phyloP scores from a whole-genome alignment of 2,797 vertebrate genomes.

The Remorina albescens region DNA sequence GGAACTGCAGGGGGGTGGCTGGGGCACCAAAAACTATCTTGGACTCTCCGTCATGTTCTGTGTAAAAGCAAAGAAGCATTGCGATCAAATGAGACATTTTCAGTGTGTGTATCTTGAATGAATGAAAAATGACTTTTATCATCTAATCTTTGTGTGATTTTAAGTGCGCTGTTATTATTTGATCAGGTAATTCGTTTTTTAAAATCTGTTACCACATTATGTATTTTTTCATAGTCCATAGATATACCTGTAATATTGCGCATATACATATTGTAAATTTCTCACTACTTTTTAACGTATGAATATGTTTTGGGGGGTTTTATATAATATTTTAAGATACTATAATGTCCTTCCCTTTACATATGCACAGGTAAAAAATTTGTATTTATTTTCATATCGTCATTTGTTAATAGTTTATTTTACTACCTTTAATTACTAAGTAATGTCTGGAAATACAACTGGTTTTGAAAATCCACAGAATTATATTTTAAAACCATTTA shows the following conservation, averaged over 20 bases:
- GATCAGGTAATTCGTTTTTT: neutral
- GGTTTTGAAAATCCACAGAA: neutral
- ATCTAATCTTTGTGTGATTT: neutral
- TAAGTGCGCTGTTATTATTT: neutral
- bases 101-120: neutral
- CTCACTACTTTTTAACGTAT: neutral
- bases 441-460: neutral
- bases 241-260: neutral
- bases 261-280: neutral
- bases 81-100: neutral
- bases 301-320: too few relatives aligned
- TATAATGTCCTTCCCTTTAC: neutral
- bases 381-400: neutral
- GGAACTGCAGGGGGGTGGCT: constrained; percentile 7
- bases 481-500: constrained; percentile 4
- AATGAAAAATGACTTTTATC: too few relatives aligned
- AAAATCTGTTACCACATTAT: neutral
- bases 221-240: neutral
- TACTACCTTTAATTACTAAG: neutral
- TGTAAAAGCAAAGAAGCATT: neutral
- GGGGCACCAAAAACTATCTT: constrained; percentile 5
- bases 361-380: neutral
- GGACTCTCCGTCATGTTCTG: neutral
- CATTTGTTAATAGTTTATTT: neutral
- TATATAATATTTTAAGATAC: too few relatives aligned